Base-by-base conservation (phyloP, 2,797 vertebrate genomes). In the Bradypodion pumilum region DNA sequence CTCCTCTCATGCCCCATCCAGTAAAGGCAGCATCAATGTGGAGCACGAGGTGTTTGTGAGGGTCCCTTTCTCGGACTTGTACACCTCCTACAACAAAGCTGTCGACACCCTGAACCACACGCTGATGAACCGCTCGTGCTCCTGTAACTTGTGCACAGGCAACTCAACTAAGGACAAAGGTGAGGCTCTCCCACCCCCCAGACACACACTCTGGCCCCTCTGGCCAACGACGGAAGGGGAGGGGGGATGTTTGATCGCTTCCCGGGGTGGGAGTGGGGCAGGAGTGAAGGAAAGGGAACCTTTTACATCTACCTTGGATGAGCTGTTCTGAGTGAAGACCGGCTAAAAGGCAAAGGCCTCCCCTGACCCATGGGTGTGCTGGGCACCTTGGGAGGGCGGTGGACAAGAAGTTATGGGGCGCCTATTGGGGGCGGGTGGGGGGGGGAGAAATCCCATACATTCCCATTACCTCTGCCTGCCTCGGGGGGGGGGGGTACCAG, bases 51-150 rank as follows among this genome's bases (percentile, higher is more conserved):
- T 83, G 13, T 0, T 37, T 1, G 37, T 86, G 15, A 0, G 0
- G 1, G 2, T 78, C 9, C 37, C n/a, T 0, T 60, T 66, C 49
- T 19, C 75, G 0, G 3, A 12, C 37, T 86, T 66, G 69, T 25
- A 13, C 4, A 5, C 29, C 4, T 15, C 46, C 0, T 86, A 86
- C 9, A 2, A 10, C 0, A 0, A 4, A 6, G 7, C 80, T 0
- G 0, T 68, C 0, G 0, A 1, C 2, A 19, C 25, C 3, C 2
- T 86, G 27, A 1, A 2, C 0, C 2, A 2, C 10, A 1, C 0
- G 3, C 60, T 82, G 37, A 0, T 12, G 0, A 59, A 1, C 6
- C 2, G 1, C 0, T 2, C 1, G 2, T 56, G 3, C 2, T 5
- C 2, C 2, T 82, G 80, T n/a, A 27, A 72, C 23, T 19, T 7